Evolutionary conservation across 2,888 invertebrate genomes (phyloP), one percentile per base, ranked within the genome.

Genomic region (Tetheella fluctuosa): DNA sequence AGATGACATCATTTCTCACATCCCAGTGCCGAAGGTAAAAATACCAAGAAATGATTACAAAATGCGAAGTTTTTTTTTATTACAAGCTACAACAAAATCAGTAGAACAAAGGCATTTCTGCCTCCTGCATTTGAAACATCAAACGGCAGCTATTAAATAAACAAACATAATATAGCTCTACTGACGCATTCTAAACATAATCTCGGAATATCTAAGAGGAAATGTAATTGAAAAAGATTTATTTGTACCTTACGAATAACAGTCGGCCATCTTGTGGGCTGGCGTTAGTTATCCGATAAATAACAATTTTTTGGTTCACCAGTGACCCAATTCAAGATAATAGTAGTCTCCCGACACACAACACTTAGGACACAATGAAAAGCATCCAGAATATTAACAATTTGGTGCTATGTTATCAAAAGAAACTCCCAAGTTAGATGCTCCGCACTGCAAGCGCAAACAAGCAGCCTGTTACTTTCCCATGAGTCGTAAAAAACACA

Each of bases 231-330:
- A 80, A 85, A 84, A 82, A 79, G 77, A 83, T 84, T 83, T 85
- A 84, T 86, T 85, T 84, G 28, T 91, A 91, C 91, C 91, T 91
- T 90, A 93, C 91, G 88, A 92, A 90, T 87, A 91, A 90, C 89
- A 89, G 92, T 90, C 93, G 92, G 93, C 93, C 93, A 93, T 93
- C 89, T 93, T 93, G 93, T 91, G 85, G 91, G 89, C 90, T 91
- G 77, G 91, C 92, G 91, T 91, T 92, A 34, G 34, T 13, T 34
- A 90, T 90, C 86, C 90, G 91, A 91, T 84, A 88, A 82, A 80
- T 82, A 85, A 81, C 74, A 77, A 83, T 79, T 83, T 84, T 85
- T 85, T 74, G 68, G 76, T 82, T 83, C 83, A 81, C 83, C 83
- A 74, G 70, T 76, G 78, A 83, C 80, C 81, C 79, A 77, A 77